Evolutionary conservation across 2,888 invertebrate species (phyloP).

Genomic region (Mythimna impura): DNA sequence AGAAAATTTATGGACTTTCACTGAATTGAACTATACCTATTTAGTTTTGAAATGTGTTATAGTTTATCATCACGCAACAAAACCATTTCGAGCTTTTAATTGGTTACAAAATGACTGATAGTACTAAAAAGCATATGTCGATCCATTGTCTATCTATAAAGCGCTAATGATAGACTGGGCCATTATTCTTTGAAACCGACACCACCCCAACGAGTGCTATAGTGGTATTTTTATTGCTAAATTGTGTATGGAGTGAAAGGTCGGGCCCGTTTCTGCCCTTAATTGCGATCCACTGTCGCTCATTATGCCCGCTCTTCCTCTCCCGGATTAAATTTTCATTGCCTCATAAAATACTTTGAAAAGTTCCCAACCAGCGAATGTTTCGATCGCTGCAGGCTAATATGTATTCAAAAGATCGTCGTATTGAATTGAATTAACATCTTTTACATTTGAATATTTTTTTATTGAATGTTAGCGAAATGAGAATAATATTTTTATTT

Average conservation of each 20-base stretch:
- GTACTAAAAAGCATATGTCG: constrained; percentile 6
- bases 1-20: constrained; percentile 6
- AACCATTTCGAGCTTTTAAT: constrained; percentile 16
- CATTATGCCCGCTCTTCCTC: constrained; percentile 64
- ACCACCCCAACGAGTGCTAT: constrained; percentile 44
- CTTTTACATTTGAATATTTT: constrained; percentile 33
- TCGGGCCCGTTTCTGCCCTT: constrained; percentile 64
- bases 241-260: constrained; percentile 61
- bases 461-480: constrained; percentile 31
- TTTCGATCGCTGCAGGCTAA: constrained; percentile 52
- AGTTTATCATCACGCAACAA: constrained; percentile 10
- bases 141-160: constrained; percentile 19
- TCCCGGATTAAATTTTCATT: constrained; percentile 72
- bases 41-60: constrained; percentile 9
- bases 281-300: constrained; percentile 74
- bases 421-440: constrained; percentile 35
- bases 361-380: constrained; percentile 59
- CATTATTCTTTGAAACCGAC: constrained; percentile 40
- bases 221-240: constrained; percentile 56
- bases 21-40: background rate
- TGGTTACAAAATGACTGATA: constrained; percentile 6
- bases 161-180: constrained; percentile 32
- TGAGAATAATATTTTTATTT: constrained; percentile 27
- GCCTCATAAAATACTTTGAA: constrained; percentile 67
- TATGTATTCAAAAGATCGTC: constrained; percentile 47